These are phyloP conservation scores for Macrophya annulata DNA, from an alignment of 2,888 invertebrate species.

Conservation along the genomic window DNA sequence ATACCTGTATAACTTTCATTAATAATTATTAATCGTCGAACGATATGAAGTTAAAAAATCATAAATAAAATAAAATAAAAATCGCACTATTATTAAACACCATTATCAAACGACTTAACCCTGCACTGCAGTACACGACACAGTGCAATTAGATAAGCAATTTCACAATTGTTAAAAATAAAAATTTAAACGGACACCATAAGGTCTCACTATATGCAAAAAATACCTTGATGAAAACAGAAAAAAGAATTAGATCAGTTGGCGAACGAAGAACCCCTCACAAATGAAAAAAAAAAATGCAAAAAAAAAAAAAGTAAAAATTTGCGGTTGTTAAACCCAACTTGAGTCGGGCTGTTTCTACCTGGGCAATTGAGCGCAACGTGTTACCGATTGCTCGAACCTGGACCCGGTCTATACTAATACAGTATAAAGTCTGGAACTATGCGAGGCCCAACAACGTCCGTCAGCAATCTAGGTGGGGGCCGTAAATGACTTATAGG, in stretches of 20 bases:
- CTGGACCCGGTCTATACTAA: constrained; percentile 48
- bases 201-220: no score
- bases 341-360: not conserved
- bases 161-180: not conserved
- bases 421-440: constrained; percentile 34
- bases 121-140: not conserved
- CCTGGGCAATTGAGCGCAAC: constrained; percentile 33
- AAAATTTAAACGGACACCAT: not conserved
- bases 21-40: not conserved
- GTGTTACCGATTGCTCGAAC: constrained; percentile 40
- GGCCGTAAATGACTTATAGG: constrained; percentile 40
- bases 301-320: not conserved
- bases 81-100: constrained; percentile 3
- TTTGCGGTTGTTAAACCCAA: constrained; percentile 14
- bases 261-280: not conserved
- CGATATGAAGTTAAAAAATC: not conserved
- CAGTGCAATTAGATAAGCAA: not conserved
- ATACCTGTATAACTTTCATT: not conserved
- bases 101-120: not conserved
- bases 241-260: not conserved
- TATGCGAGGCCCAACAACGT: constrained; percentile 28
- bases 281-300: not conserved
- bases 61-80: not conserved
- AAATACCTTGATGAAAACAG: not conserved
- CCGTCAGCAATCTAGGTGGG: constrained; percentile 17